These are phyloP conservation scores for Aphelocoma californica DNA, from an alignment of 2,797 vertebrate genomes.

Conservation along the genomic window DNA sequence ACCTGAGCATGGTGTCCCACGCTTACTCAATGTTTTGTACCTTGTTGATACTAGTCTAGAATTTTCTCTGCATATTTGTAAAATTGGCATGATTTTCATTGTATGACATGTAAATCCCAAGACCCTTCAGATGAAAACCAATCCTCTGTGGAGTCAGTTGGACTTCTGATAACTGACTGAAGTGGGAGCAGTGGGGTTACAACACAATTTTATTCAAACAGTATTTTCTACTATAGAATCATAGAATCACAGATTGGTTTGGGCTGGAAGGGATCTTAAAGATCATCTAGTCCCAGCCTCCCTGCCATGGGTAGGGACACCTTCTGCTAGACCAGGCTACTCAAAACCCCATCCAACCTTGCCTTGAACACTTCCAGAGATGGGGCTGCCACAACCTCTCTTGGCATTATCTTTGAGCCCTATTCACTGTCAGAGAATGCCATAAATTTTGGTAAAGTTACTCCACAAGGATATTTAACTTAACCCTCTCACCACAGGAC, in stretches of 20 bases:
- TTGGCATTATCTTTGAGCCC: background rate
- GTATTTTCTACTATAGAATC: background rate
- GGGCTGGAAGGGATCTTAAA: background rate
- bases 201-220: background rate
- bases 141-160: background rate
- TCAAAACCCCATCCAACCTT: background rate
- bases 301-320: background rate
- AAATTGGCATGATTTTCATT: background rate
- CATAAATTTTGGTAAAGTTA: background rate
- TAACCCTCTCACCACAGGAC: background rate
- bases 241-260: background rate
- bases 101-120: background rate
- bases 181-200: background rate
- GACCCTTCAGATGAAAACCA: background rate
- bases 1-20: background rate
- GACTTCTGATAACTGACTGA: background rate
- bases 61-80: background rate
- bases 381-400: background rate
- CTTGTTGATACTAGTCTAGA: background rate
- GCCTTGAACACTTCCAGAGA: background rate
- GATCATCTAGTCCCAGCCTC: too few relatives aligned
- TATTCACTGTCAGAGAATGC: background rate
- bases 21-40: background rate
- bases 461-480: background rate
- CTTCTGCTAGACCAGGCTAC: background rate